Base-by-base conservation (phyloP, 2,113 vertebrate genomes). In the Hoplias malabaricus region DNA sequence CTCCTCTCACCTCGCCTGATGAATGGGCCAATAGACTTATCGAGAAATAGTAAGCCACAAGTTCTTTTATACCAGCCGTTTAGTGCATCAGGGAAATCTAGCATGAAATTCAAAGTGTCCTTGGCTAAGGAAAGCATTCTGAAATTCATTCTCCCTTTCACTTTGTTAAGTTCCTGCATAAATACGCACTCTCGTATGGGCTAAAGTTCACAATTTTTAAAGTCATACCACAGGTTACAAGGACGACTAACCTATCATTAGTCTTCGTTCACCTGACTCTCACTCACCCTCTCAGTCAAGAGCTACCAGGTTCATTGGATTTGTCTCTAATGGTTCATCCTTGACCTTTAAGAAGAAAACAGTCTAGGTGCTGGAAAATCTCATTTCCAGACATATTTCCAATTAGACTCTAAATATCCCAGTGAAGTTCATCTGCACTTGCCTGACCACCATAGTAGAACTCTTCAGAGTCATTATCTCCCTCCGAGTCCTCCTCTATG, bases 401-500 rank as follows among this genome's bases (percentile, higher is more conserved):
- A 23, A 43, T 73, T 14, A 21, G 5, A 13, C 40, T 1, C 2
- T 31, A 53, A 19, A 65, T 36, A 67, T 19, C 16, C n/a, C 43
- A 13, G 1, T 21, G 16, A 68, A 5, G 19, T 1, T 69, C 33
- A 31, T 36, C 36, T 72, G n/a, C 63, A 27, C 85, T 91, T 90
- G 95, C 95, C 93, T 96, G 95, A 78, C 95, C 95, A 80, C 94
- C 94, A 78, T 96, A 96, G 89, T 96, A 96, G 86, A 96, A 96
- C 76, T 96, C 95, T 80, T 96, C 95, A 5, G 94, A 96, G 82
- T 96, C 95, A 84, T 96, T 95, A 83, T 96, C 95, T 5, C 95
- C 95, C 90, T 96, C 95, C 36, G 95, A 96, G 85, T 96, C 95
- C 78, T 96, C 95, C 82, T 96, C 95, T 90, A 96, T 90, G 42